Conservation (phyloP, 2,113 vertebrate species). For the Urocolius indicus region DNA sequence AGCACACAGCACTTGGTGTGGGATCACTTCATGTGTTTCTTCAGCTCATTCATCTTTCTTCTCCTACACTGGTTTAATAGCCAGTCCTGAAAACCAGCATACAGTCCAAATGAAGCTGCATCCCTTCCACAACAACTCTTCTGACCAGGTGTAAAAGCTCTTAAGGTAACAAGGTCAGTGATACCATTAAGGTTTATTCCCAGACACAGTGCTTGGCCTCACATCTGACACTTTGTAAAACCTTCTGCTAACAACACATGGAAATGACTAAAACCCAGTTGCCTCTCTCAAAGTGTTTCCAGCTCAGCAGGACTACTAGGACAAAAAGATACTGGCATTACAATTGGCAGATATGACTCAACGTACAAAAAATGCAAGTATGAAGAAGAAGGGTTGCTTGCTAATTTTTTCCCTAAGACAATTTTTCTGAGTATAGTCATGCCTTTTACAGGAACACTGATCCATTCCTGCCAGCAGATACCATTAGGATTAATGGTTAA, state of each 20-base stretch:
- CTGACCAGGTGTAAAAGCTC: not conserved
- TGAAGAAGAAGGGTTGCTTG: not conserved
- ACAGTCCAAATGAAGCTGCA: not conserved
- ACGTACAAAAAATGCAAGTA: not conserved
- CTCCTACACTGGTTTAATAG: not conserved
- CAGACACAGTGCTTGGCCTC: rapidly evolving
- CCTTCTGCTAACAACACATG: not conserved
- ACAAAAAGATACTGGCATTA: not conserved
- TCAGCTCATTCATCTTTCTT: not conserved
- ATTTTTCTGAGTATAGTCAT: not conserved
- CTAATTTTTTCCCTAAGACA: not conserved
- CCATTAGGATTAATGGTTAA: not conserved
- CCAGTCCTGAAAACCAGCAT: not conserved
- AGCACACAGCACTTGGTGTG: not conserved
- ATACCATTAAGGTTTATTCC: not conserved
- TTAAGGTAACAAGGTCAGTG: not conserved
- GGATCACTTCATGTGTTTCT: not conserved
- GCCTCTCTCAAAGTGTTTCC: not conserved
- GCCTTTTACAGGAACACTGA: not conserved
- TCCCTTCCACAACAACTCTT: not conserved
- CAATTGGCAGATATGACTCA: not conserved
- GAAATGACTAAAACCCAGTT: not conserved
- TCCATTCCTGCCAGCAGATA: not conserved
- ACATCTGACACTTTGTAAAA: not conserved
- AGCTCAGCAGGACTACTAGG: not conserved